phyloP scores from a whole-genome alignment of 2,888 invertebrate species.

The Caenorhabditis panamensis region DNA sequence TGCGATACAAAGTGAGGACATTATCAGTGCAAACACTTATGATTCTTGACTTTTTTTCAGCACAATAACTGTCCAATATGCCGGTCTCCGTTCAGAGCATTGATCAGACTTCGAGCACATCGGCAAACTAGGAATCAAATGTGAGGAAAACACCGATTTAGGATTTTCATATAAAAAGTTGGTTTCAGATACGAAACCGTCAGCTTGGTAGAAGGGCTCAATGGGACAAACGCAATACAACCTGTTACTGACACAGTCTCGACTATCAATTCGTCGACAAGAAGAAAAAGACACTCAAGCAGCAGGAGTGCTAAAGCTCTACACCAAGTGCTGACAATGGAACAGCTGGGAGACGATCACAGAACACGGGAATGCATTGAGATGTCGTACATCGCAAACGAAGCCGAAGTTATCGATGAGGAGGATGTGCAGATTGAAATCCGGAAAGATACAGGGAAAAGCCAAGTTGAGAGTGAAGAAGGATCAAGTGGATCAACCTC shows the following conservation, averaged over 20 bases:
- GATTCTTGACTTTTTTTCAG: constrained; percentile 75
- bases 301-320: constrained; percentile 32
- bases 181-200: constrained; percentile 74
- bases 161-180: not conserved
- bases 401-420: constrained; percentile 8
- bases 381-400: constrained; percentile 51
- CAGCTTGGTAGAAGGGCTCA: constrained; percentile 75
- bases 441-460: not conserved
- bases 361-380: constrained; percentile 50
- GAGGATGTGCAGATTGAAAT: constrained; percentile 18
- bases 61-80: constrained; percentile 99
- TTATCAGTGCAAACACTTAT: not conserved
- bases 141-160: constrained; percentile 1
- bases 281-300: constrained; percentile 42
- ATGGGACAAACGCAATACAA: constrained; percentile 24
- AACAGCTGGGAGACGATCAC: constrained; percentile 39
- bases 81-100: constrained; percentile 96
- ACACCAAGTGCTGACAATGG: constrained; percentile 58
- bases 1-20: constrained; percentile 87
- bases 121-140: constrained; percentile 64
- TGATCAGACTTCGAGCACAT: constrained; percentile 92
- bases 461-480: constrained; percentile 26
- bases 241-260: constrained; percentile 28
- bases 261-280: constrained; percentile 38
- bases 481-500: constrained; percentile 37